Evolutionary conservation across 2,888 invertebrate genomes (phyloP).

Genomic region (Zhuqinia jingwanae): DNA sequence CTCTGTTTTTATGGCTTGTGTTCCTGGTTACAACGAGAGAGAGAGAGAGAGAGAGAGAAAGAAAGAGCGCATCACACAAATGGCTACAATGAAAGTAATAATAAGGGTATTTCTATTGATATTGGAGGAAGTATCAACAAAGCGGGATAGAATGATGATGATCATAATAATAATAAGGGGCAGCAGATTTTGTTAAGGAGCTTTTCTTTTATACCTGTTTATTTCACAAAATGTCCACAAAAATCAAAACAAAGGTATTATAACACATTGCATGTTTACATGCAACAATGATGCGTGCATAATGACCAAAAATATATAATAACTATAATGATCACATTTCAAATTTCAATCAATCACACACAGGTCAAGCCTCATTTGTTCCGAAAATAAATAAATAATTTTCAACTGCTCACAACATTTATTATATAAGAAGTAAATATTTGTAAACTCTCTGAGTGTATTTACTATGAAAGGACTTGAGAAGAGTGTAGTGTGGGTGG

Average conservation of each 20-base stretch:
- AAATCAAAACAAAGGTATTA: constrained; percentile 9
- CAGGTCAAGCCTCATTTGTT: constrained; percentile 66
- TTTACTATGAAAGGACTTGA: no score
- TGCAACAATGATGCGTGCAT: not conserved
- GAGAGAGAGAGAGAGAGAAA: not conserved
- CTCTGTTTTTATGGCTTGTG: constrained; percentile 58
- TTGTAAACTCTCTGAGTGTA: no score
- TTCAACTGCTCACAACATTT: constrained; percentile 29
- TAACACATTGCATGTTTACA: not conserved
- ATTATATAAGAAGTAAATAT: no score
- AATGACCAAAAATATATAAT: not conserved
- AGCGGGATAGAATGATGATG: not conserved
- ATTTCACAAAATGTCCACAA: constrained; percentile 2
- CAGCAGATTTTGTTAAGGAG: not conserved
- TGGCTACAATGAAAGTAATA: constrained; percentile 23
- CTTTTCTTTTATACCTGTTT: not conserved
- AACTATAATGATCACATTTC: constrained; percentile 34
- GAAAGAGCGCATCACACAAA: not conserved
- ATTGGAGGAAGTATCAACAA: constrained; percentile 5
- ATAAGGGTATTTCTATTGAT: constrained; percentile 18
- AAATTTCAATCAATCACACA: constrained; percentile 35
- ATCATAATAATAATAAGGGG: not conserved
- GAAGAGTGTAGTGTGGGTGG: constrained; percentile 19
- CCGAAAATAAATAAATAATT: no score
- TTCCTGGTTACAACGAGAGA: constrained; percentile 44